Conservation (phyloP, 2,113 vertebrate genomes). For the Amphilophus citrinellus region DNA sequence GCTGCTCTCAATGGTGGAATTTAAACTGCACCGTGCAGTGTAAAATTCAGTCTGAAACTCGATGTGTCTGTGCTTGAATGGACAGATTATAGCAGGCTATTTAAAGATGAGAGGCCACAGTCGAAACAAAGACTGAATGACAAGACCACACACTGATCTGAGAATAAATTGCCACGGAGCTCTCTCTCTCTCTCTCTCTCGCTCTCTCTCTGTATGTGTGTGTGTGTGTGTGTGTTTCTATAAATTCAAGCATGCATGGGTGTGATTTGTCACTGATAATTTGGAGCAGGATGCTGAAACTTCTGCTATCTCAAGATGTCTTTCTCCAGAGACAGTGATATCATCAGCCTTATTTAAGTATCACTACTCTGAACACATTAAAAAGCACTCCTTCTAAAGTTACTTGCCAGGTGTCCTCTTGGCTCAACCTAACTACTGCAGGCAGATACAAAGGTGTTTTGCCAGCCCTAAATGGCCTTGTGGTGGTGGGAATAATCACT, state of each 20-base stretch:
- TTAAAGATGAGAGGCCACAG: conserved; percentile 63
- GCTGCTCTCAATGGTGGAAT: background rate
- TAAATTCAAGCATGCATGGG: background rate
- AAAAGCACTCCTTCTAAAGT: conserved; percentile 5
- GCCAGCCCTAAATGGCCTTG: conserved; percentile 37
- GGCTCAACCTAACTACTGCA: conserved; percentile 24
- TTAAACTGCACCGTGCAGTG: background rate
- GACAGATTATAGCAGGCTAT: conserved; percentile 63
- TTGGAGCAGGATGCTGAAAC: conserved; percentile 14
- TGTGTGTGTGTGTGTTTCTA: conserved; percentile 20
- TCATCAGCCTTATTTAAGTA: conserved; percentile 38
- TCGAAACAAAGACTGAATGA: conserved; percentile 61
- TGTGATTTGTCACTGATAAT: conserved; percentile 55
- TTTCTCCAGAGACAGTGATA: conserved; percentile 48
- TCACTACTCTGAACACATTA: conserved; percentile 14
- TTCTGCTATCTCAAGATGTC: conserved; percentile 4
- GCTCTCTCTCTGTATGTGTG: background rate
- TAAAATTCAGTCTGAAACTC: conserved; percentile 39
- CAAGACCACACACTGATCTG: conserved; percentile 69
- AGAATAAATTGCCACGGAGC: conserved; percentile 3
- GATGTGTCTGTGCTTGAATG: conserved; percentile 52
- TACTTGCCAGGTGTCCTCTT: conserved; percentile 49
- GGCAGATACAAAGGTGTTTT: conserved; percentile 31
- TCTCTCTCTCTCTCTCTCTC: background rate
- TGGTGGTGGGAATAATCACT: conserved; percentile 36